Conservation (phyloP, 2,888 invertebrate species). For the Melipona bicolor region DNA sequence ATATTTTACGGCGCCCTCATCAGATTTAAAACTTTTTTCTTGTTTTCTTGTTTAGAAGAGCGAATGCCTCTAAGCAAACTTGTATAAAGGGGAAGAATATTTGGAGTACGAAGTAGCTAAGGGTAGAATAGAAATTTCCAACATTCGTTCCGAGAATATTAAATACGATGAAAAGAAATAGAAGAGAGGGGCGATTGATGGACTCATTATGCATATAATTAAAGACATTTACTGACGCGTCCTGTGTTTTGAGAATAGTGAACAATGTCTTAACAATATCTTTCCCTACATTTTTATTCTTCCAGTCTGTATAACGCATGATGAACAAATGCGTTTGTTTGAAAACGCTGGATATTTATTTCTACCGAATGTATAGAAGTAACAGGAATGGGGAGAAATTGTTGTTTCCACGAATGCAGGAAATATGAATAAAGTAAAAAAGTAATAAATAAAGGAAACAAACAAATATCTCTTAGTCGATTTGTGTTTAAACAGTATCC, state of each 20-base stretch:
- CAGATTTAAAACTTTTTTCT: conserved; percentile 55
- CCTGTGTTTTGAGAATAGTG: background rate
- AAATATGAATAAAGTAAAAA: background rate
- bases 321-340: background rate
- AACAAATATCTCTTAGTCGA: background rate
- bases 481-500: background rate
- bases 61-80: conserved; percentile 15
- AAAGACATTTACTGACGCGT: background rate
- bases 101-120: background rate
- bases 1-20: conserved; percentile 52
- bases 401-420: background rate
- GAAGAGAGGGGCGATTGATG: conserved; percentile 42
- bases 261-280: background rate
- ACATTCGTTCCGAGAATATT: conserved; percentile 27
- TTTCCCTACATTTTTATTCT: background rate
- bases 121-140: background rate
- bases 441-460: background rate
- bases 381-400: background rate
- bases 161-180: conserved; percentile 12
- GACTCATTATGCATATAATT: conserved; percentile 46
- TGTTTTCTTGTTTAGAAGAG: conserved; percentile 37
- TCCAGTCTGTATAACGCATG: background rate
- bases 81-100: conserved; percentile 2
- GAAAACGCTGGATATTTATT: background rate
- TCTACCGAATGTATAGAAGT: background rate